Percentiles rank a stretch among this genome's conserved stretches.
Evolutionary conservation across 2,113 vertebrate genomes (phyloP).

Genomic region (Eira barbara): DNA sequence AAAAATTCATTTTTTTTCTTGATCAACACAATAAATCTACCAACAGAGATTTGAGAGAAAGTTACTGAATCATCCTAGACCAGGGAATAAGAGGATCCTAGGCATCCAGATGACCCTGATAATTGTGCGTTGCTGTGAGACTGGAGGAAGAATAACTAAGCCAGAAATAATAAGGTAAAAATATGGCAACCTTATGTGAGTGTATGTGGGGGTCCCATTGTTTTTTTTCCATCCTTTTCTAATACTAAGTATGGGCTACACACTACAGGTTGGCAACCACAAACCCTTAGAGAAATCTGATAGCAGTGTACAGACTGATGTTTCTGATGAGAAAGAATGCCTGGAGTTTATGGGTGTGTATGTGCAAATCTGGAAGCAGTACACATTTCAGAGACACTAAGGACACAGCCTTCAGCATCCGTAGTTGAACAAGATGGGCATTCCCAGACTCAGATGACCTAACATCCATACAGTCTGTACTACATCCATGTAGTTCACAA

Average conservation of each 20-base stretch:
- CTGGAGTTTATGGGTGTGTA: not conserved
- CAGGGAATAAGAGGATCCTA: not conserved
- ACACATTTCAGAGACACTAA: not conserved
- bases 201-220: not conserved
- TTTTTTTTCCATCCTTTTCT: not conserved
- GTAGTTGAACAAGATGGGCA: not conserved
- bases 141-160: not conserved
- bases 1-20: slow-evolving; percentile 1
- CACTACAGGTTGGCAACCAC: not conserved
- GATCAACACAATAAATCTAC: not conserved
- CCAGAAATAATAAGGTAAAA: not conserved
- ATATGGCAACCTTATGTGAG: not conserved
- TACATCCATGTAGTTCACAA: not conserved
- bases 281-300: not conserved
- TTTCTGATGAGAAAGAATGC: not conserved
- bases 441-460: not conserved
- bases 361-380: not conserved
- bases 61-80: not conserved
- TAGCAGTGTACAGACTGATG: not conserved
- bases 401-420: not conserved
- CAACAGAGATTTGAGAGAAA: not conserved
- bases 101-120: not conserved
- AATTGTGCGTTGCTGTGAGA: not conserved
- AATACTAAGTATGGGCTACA: not conserved
- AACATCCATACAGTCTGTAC: not conserved